Evolutionary conservation across 2,113 vertebrate genomes (phyloP).

Genomic region (Platysteira castanea): DNA sequence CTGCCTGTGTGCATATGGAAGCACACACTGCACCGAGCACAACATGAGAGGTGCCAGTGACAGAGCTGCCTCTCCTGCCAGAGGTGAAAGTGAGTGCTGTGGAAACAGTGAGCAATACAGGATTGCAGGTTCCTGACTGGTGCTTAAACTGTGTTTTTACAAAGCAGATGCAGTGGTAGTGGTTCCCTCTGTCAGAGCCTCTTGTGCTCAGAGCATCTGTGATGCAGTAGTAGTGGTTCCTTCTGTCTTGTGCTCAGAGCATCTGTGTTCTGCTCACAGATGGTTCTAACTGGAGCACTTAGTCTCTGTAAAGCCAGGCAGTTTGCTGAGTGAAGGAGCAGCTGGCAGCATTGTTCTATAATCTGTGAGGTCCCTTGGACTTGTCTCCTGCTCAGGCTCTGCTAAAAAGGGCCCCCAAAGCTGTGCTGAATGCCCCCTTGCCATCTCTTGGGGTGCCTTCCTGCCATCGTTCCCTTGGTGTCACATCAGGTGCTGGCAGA

Average conservation of each 20-base stretch:
- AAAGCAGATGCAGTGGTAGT: neutral
- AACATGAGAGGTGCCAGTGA: neutral
- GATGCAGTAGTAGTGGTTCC: neutral
- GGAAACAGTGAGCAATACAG: neutral
- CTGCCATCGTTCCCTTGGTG: fast-evolving
- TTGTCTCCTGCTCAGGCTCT: neutral
- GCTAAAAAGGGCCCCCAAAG: neutral
- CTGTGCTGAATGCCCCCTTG: neutral
- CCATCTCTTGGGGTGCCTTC: neutral
- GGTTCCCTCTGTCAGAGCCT: neutral
- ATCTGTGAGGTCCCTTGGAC: neutral
- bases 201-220: neutral
- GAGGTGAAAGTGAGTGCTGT: neutral
- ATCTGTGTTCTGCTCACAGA: neutral
- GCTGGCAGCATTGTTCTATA: neutral
- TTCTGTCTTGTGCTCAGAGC: neutral
- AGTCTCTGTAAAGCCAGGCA: neutral
- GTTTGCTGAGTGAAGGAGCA: neutral
- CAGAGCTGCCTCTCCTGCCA: neutral
- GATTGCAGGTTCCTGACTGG: neutral
- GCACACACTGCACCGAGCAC: neutral
- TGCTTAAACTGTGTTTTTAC: neutral
- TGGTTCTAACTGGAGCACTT: neutral
- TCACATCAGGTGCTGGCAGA: neutral
- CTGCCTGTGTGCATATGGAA: neutral